Evolutionary conservation across 2,888 invertebrate genomes (phyloP), one percentile per base, ranked within the genome.

Genomic region (Ophioninae sp.): DNA sequence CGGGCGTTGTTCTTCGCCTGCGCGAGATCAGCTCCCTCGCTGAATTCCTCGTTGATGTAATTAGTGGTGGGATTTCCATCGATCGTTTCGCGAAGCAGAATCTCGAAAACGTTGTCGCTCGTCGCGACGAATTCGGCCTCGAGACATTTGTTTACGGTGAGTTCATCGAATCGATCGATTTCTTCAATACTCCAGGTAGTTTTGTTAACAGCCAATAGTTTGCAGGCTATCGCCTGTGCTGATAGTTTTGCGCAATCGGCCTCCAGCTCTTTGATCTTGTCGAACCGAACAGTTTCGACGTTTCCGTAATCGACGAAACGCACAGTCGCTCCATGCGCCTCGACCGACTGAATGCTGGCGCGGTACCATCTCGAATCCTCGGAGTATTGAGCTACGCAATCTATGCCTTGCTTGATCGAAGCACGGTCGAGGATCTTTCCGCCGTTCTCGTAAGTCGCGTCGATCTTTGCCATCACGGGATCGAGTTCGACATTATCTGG

Each of bases 301-400:
- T 96, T 96, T 67, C 97, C 97, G 86, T 96, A 97, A 91, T 97
- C 97, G 0, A 95, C 89, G 89, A 95, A 97, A 13, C 94, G 94
- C 0, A 96, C 94, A 59, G 92, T 94, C 10, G 93, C 94, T n/a
- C 94, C 94, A 56, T 93, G 92, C 7, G 93, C 89, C 81, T 93
- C 93, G 59, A 94, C 79, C 39, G 95, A 94, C 81, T 94, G 94
- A 6, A 93, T 85, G 1, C 87, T 30, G 0, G 95, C 96, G 77
- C 96, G 94, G 89, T 96, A 96, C 97, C 96, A 97, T 90, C 95
- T 95, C 5, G 94, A 94, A 91, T 96, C 96, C 1, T 90, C 88
- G 0, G 90, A 86, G 50, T 91, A 93, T 62, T 90, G 91, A 65
- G 92, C 91, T 8, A 93, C 80, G 62, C 93, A 93, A n/a, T 87